Evolutionary conservation across 2,888 invertebrate genomes (phyloP).

Genomic region (Leucozona laternaria): DNA sequence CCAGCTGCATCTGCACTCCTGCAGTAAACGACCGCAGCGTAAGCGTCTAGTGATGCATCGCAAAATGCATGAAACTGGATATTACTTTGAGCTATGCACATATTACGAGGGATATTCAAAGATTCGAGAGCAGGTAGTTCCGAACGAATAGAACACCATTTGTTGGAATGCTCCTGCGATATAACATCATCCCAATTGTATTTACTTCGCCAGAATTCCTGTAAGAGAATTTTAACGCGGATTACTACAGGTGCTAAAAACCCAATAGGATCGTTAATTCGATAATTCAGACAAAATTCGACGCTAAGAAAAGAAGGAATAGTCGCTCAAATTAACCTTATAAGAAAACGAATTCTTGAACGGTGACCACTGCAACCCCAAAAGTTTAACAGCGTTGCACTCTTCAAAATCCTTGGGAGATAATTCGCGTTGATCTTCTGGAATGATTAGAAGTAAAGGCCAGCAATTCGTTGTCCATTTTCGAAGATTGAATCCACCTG

Average conservation of each 20-base stretch:
- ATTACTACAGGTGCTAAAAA: constrained; percentile 65
- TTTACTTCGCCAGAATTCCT: constrained; percentile 63
- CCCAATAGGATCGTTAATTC: constrained; percentile 63
- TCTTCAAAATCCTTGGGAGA: constrained; percentile 16
- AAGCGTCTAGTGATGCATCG: constrained; percentile 40
- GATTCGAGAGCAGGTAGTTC: constrained; percentile 27
- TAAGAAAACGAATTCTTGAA: constrained; percentile 44
- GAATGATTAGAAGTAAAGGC: constrained; percentile 12
- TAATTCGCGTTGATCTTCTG: constrained; percentile 17
- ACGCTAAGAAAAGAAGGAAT: background rate
- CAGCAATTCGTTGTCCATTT: constrained; percentile 33
- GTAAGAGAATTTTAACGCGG: constrained; percentile 65
- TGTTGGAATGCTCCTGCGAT: constrained; percentile 29
- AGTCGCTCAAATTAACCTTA: constrained; percentile 15
- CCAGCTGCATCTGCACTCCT: background rate
- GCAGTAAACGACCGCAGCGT: constrained; percentile 36
- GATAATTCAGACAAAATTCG: constrained; percentile 22
- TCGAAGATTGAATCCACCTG: constrained; percentile 31
- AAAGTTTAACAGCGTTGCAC: constrained; percentile 46
- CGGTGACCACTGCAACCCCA: constrained; percentile 67
- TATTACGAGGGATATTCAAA: constrained; percentile 23
- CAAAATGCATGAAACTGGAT: constrained; percentile 38
- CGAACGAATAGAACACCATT: constrained; percentile 20
- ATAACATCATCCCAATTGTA: constrained; percentile 63
- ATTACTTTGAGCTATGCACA: background rate